Base-by-base conservation (phyloP, 53 echinoderm and acorn worm species). In the Arbacia lixula region DNA sequence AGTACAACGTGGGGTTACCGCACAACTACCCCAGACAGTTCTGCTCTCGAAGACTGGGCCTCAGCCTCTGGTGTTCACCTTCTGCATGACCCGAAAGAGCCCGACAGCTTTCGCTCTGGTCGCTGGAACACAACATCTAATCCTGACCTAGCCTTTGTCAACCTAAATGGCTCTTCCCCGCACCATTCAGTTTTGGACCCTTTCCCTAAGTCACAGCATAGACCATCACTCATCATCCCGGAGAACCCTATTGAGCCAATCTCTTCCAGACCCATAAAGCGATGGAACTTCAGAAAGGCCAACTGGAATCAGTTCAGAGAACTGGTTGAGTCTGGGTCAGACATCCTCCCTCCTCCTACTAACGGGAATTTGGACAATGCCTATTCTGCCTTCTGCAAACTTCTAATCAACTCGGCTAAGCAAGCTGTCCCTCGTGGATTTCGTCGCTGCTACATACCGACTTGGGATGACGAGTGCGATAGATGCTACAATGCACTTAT, bases 211-310 rank as follows among this genome's bases (percentile, higher is more conserved):
- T 76, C 86, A 40, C 77, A 86, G 58, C 77, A 76, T 58, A 76
- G 77, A 57, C 60, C 77, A 56, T 76, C 58, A 57, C 56, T 76
- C 34, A 86, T 76, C 77, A 51, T 66, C 76, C 86, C 77, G 5
- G 67, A 76, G 22, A 86, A 66, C 66, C 86, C 77, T 6, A 16
- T 76, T 2, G 46, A 72, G 42, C 34, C 73, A 31, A 58, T 85
- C 25, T 6, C 69, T 1, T 36, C 85, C 56, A 85, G 50, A 60
- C 74, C 73, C 30, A 61, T 85, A n/a, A 85, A 85, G 34, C 60
- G 85, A 63, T 85, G 77, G 76, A 76, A 76, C 67, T 86, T 86
- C 86, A 49, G 67, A 33, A 73, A 86, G 53, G 86, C 86, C 28
- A 53, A 53, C 2, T 86, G 86, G 86, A 38, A 67, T 30, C 76